These are phyloP conservation scores for Mastigias papua DNA, from an alignment of 30 jellyfish, hydroid and myxozoan species.

Conservation along the genomic window DNA sequence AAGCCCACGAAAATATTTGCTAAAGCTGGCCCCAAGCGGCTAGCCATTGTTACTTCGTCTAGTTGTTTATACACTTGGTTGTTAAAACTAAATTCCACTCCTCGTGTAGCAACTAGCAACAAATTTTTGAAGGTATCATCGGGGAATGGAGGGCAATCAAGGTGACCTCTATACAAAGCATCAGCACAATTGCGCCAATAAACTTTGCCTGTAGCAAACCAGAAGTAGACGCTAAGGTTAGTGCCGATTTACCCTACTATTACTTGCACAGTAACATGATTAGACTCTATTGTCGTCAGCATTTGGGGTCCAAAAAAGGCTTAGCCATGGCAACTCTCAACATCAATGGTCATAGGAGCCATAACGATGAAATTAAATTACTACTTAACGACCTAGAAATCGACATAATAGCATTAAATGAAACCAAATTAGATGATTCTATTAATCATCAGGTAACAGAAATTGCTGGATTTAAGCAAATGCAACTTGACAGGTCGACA, in stretches of 20 bases:
- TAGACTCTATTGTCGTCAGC: neutral
- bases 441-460: neutral
- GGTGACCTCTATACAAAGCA: no score
- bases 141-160: no score
- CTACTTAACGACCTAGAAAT: neutral
- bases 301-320: neutral
- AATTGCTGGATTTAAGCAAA: no score
- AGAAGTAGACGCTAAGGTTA: neutral
- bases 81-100: no score
- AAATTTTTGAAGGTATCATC: no score
- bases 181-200: neutral
- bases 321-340: neutral
- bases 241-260: neutral
- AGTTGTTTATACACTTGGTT: no score
- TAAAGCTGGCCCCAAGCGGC: no score
- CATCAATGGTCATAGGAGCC: neutral
- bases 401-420: neutral
- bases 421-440: neutral
- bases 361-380: neutral
- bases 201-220: constrained; percentile 4
- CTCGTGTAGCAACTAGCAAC: no score
- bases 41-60: no score
- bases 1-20: no score
- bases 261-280: neutral
- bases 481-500: no score